Evolutionary conservation across 2,113 vertebrate genomes (phyloP).

Genomic region (Channa maculata): DNA sequence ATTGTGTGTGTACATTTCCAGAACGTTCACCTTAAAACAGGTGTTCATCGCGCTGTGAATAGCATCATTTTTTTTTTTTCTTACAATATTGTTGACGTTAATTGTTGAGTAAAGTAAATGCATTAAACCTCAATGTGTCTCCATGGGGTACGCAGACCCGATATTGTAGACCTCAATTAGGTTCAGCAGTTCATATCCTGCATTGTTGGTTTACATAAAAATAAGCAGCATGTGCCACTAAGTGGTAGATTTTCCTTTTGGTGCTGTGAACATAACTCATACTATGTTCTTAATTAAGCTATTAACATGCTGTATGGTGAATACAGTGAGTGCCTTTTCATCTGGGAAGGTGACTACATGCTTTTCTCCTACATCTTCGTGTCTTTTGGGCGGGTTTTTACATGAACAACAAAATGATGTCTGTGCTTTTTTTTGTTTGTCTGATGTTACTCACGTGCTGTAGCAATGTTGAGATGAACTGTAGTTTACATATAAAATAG

Average conservation of each 20-base stretch:
- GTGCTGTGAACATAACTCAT: neutral
- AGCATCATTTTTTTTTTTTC: neutral
- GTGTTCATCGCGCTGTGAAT: neutral
- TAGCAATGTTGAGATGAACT: neutral
- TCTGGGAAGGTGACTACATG: constrained; percentile 1
- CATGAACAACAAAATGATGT: neutral
- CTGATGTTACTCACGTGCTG: neutral
- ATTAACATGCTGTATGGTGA: neutral
- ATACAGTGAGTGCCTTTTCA: constrained; percentile 12
- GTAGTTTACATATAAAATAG: neutral
- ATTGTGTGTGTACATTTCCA: too few relatives aligned
- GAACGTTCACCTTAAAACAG: neutral
- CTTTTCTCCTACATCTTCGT: neutral
- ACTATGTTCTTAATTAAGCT: neutral
- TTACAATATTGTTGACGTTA: too few relatives aligned
- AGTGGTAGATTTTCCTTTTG: too few relatives aligned
- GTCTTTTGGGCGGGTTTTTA: neutral
- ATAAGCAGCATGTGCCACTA: neutral
- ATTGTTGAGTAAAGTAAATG: neutral
- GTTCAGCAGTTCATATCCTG: neutral
- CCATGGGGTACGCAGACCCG: neutral
- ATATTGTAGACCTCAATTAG: neutral
- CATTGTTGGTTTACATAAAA: neutral
- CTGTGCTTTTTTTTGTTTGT: neutral
- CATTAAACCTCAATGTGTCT: neutral